These are phyloP conservation scores for Mnemiopsis leidyi DNA, from an alignment of 37 sponge, comb jelly and placozoan genomes.

Conservation along the genomic window DNA sequence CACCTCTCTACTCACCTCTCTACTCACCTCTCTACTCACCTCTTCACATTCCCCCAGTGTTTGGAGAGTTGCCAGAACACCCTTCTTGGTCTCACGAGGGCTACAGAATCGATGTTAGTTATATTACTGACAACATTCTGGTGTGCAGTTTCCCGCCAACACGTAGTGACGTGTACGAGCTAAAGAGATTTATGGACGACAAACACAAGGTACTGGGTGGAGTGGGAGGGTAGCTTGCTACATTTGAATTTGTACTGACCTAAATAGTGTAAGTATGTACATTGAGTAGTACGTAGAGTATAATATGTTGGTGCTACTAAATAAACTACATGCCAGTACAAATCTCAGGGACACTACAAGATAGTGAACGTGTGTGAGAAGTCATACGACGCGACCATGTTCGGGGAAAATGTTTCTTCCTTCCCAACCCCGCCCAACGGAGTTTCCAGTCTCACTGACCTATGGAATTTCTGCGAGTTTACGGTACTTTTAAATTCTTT, in stretches of 20 bases:
- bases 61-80: slow-evolving; percentile 44
- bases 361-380: slow-evolving; percentile 54
- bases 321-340: too few relatives aligned
- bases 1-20: too few relatives aligned
- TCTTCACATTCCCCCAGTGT: not conserved
- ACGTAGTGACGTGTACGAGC: slow-evolving; percentile 54
- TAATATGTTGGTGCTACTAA: too few relatives aligned
- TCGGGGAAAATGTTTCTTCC: not conserved
- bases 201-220: slow-evolving; percentile 62
- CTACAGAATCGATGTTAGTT: slow-evolving; percentile 42
- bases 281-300: too few relatives aligned
- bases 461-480: slow-evolving; percentile 45
- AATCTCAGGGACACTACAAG: slow-evolving; percentile 28
- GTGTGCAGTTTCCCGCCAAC: slow-evolving; percentile 63
- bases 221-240: too few relatives aligned
- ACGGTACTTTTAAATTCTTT: slow-evolving; percentile 35
- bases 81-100: slow-evolving; percentile 63
- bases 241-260: too few relatives aligned
- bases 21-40: too few relatives aligned
- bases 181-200: slow-evolving; percentile 52
- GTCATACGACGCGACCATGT: slow-evolving; percentile 19
- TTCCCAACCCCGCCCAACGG: slow-evolving; percentile 25
- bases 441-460: not conserved
- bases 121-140: slow-evolving; percentile 46
- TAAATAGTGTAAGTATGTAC: too few relatives aligned